These are phyloP conservation scores for Clarias platycephalus DNA, from an alignment of 2,797 vertebrate species.

Conservation along the genomic window DNA sequence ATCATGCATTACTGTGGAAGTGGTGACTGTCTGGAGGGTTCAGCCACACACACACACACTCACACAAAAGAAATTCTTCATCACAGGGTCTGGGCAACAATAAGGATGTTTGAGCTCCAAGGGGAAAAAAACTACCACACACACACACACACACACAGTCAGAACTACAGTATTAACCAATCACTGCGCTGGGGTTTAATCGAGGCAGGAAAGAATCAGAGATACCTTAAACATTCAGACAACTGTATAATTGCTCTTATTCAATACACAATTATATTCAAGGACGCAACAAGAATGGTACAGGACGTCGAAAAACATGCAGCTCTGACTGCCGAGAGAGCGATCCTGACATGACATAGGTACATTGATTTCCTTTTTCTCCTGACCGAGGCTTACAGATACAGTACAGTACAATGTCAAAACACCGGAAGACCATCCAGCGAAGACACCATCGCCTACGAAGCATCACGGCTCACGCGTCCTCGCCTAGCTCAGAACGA, in stretches of 20 bases:
- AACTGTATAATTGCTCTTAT: constrained; percentile 52
- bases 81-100: constrained; percentile 41
- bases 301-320: constrained; percentile 29
- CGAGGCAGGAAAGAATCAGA: constrained; percentile 64
- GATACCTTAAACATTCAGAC: constrained; percentile 59
- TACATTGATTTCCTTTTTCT: constrained; percentile 5
- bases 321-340: constrained; percentile 28
- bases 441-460: constrained; percentile 13
- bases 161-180: constrained; percentile 32
- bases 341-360: constrained; percentile 24
- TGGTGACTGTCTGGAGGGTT: constrained; percentile 46
- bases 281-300: constrained; percentile 50
- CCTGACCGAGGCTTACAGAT: neutral
- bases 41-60: constrained; percentile 1
- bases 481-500: constrained; percentile 23
- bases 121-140: constrained; percentile 1
- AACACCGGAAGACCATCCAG: constrained; percentile 18
- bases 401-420: neutral
- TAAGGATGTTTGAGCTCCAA: constrained; percentile 26
- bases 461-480: constrained; percentile 45
- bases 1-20: constrained; percentile 45
- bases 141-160: neutral
- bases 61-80: constrained; percentile 43
- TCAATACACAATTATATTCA: constrained; percentile 59
- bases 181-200: constrained; percentile 54